phyloP scores from a whole-genome alignment of 2,113 vertebrate genomes.

The Platichthys flesus region DNA sequence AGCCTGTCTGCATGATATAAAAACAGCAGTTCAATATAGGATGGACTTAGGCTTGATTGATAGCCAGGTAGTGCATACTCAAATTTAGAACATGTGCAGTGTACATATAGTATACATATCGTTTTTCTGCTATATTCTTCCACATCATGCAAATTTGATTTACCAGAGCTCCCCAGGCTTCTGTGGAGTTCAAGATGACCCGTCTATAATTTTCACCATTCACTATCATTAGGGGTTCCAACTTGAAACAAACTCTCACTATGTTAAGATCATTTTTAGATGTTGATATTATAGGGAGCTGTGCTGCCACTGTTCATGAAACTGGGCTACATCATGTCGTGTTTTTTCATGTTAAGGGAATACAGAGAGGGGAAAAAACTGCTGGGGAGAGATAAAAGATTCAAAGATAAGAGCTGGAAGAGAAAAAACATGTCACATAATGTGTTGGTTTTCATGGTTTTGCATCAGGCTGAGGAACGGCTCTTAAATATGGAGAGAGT shows the following conservation, averaged over 20 bases:
- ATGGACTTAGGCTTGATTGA: not conserved
- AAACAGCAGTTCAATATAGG: not conserved
- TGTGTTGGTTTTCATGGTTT: slow-evolving; percentile 72
- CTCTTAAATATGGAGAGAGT: slow-evolving; percentile 57
- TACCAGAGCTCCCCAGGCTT: slow-evolving; percentile 9
- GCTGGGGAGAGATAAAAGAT: slow-evolving; percentile 62
- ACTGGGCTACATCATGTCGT: slow-evolving; percentile 38
- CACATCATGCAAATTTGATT: not conserved
- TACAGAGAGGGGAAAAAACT: slow-evolving; percentile 30
- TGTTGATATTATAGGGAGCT: slow-evolving; percentile 11
- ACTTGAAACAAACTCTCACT: slow-evolving; percentile 14
- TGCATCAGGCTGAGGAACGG: slow-evolving; percentile 62
- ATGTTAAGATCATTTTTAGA: not conserved
- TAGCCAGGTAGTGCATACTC: not conserved
- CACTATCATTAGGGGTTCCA: slow-evolving; percentile 12
- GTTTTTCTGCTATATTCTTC: not conserved
- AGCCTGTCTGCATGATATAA: slow-evolving; percentile 1
- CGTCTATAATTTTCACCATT: not conserved
- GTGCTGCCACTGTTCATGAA: slow-evolving; percentile 29
- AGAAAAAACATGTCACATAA: slow-evolving; percentile 40
- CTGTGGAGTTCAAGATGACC: slow-evolving; percentile 20
- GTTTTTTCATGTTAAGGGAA: slow-evolving; percentile 52
- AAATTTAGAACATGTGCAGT: not conserved
- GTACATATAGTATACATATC: too few relatives aligned
- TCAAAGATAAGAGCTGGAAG: slow-evolving; percentile 65